phyloP scores from a whole-genome alignment of 2,113 vertebrate genomes.

The Tachycineta bicolor region DNA sequence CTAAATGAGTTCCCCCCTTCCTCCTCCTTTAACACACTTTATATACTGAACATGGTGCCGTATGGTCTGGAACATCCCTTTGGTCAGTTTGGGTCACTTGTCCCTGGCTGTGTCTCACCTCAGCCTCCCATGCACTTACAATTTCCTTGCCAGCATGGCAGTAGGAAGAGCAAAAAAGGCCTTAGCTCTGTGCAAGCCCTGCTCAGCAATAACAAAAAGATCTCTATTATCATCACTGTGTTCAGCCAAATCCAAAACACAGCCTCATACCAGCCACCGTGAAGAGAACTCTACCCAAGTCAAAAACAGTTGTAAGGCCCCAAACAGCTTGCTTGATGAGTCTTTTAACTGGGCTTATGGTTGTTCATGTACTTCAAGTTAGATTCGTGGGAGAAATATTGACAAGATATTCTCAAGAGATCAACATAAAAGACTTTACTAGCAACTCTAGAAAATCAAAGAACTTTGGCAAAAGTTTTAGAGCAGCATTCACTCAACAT shows the following conservation, averaged over 20 bases:
- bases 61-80: background rate
- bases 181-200: background rate
- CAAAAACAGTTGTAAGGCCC: background rate
- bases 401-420: background rate
- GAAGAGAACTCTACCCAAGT: background rate
- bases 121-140: background rate
- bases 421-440: background rate
- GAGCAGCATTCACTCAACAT: background rate
- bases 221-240: background rate
- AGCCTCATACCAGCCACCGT: background rate
- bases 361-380: background rate
- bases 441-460: background rate
- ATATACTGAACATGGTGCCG: background rate
- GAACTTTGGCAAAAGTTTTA: background rate
- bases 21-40: background rate
- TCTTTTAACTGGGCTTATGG: background rate
- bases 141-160: rapidly evolving
- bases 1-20: background rate
- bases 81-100: background rate
- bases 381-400: background rate
- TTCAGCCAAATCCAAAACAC: background rate
- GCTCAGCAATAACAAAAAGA: background rate
- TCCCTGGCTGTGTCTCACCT: background rate
- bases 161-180: background rate
- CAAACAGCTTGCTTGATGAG: background rate